Evolutionary conservation across 2,797 vertebrate species (phyloP), one percentile per base, ranked within the genome.

Genomic region (Pseudochromis fuscus): DNA sequence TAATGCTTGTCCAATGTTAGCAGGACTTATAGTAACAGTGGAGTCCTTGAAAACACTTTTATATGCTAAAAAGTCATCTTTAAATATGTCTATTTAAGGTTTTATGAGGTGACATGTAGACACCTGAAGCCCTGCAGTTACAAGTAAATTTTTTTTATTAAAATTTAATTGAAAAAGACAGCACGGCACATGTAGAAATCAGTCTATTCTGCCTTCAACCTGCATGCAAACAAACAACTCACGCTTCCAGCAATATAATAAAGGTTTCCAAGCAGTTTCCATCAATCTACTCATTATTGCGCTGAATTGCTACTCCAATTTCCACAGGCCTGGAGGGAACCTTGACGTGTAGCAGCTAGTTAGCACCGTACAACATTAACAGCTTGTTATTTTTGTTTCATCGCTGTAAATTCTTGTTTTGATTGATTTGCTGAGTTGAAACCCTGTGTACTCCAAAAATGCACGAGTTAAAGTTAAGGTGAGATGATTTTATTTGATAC

Each of bases 261-360:
- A 83, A 79, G 38, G 66, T 65, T 83, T 71, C 51, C 55, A 73
- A 67, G 64, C 64, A 56, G 25, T 74, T 75, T 71, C 81, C 75
- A 87, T 89, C 73, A 88, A 72, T 89, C 77, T 67, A 16, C 27
- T 73, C 64, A 85, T 86, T 77, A 85, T 84, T 76, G 67, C 59
- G 49, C 62, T 6, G n/a, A 80, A 51, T 61, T 37, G 38, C 74
- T 31, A 1, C 53, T 53, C 45, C 27, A 46, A 58, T 75, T 70
- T 72, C 35, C 19, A 4, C 37, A 50, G 30, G 58, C 79, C 84
- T 84, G 33, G 38, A 84, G 86, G 65, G 70, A 37, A 73, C 40
- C 63, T 60, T 52, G 16, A 67, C 49, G 50, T 63, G 48, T 60
- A 68, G 42, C 53, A 64, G 81, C 77, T 81, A 79, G 76, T 85